phyloP scores from a whole-genome alignment of 1,140 invertebrate genomes.

The Drosophila sproati region DNA sequence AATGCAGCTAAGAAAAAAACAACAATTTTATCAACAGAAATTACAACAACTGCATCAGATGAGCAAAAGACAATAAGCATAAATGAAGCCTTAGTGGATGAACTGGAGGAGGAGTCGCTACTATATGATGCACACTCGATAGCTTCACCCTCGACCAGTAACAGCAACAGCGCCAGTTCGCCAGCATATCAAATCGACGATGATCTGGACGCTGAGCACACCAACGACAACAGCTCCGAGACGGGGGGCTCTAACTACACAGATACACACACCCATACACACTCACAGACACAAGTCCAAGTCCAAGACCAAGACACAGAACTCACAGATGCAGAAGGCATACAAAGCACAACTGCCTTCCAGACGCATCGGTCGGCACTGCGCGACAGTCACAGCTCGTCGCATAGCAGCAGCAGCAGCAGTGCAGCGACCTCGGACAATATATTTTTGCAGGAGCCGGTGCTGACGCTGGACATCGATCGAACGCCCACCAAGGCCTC shows the following conservation, averaged over 20 bases:
- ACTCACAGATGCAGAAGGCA: conserved; percentile 6
- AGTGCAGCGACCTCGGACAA: conserved; percentile 68
- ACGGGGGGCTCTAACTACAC: conserved; percentile 10
- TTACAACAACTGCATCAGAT: conserved; percentile 22
- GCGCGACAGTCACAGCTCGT: conserved; percentile 68
- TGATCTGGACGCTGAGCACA: conserved; percentile 37
- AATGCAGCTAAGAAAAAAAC: conserved; percentile 58
- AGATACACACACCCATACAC: conserved; percentile 3
- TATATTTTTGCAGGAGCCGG: conserved; percentile 82
- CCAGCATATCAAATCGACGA: conserved; percentile 54
- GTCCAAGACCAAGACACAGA: neutral
- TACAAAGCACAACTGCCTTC: conserved; percentile 45
- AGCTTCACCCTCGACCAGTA: conserved; percentile 44
- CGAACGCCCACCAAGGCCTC: conserved; percentile 82
- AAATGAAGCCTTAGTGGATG: conserved; percentile 17
- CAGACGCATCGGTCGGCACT: conserved; percentile 70
- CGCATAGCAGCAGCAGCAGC: conserved; percentile 73
- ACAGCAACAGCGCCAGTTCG: conserved; percentile 46
- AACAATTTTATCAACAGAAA: conserved; percentile 26
- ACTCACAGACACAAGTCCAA: neutral
- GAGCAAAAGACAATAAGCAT: conserved; percentile 44
- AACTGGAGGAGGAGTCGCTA: conserved; percentile 50
- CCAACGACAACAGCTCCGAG: conserved; percentile 32
- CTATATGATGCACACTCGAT: conserved; percentile 57
- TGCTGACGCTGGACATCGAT: conserved; percentile 80